phyloP scores from a whole-genome alignment of 2,797 vertebrate species.

The Prionace glauca region DNA sequence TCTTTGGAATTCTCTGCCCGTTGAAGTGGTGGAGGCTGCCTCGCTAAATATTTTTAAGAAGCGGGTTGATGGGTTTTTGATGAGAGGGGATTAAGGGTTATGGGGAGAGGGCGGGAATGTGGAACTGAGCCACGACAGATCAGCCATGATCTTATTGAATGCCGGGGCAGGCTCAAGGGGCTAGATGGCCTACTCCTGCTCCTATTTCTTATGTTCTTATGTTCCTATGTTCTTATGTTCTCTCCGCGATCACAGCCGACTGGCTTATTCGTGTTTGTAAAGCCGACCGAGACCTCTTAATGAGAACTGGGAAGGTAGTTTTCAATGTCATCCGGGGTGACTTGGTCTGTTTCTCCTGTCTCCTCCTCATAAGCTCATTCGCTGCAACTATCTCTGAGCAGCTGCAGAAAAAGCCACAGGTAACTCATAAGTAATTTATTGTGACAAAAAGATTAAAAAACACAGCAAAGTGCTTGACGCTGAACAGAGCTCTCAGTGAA shows the following conservation, averaged over 20 bases:
- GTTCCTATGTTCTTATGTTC: too few relatives aligned
- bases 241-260: background rate
- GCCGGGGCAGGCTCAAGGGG: too few relatives aligned
- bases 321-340: background rate
- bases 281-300: background rate
- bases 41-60: too few relatives aligned
- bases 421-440: conserved; percentile 25
- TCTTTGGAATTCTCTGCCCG: too few relatives aligned
- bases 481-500: background rate
- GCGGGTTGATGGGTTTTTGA: too few relatives aligned
- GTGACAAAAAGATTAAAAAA: conserved; percentile 12
- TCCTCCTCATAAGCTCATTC: background rate
- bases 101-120: too few relatives aligned
- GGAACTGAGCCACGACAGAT: too few relatives aligned
- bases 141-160: too few relatives aligned
- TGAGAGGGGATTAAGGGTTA: too few relatives aligned
- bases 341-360: background rate
- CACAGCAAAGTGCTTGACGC: background rate
- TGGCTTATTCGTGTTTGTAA: background rate
- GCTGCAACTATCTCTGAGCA: background rate
- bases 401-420: background rate
- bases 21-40: too few relatives aligned
- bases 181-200: too few relatives aligned
- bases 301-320: background rate
- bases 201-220: too few relatives aligned